Conservation (phyloP, 2,797 vertebrate species). For the Pelochelys cantorii region DNA sequence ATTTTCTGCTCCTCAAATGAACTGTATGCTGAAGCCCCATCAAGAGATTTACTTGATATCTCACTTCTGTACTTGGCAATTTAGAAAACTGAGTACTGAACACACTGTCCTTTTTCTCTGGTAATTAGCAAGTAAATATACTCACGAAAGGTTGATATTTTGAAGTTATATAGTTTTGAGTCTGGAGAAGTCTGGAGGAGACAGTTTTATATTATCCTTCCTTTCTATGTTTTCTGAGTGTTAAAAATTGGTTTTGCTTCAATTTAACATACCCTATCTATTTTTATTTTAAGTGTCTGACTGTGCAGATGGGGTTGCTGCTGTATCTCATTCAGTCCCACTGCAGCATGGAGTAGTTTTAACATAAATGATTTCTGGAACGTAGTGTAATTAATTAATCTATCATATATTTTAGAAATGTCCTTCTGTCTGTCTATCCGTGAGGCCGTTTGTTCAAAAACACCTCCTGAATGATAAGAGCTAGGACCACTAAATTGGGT, state of each 20-base stretch:
- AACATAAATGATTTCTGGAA: not conserved
- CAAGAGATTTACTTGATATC: not conserved
- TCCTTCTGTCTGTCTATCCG: no score
- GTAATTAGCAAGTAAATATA: not conserved
- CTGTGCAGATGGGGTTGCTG: not conserved
- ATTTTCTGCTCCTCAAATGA: not conserved
- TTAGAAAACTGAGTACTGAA: not conserved
- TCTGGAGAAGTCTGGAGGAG: no score
- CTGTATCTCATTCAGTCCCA: not conserved
- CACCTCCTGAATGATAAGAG: no score
- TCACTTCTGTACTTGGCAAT: not conserved
- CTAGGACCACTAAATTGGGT: no score
- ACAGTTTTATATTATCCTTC: no score
- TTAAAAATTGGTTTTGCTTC: no score
- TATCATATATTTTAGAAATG: no score
- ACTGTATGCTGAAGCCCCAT: not conserved
- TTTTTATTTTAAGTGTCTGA: not conserved
- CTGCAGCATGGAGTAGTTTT: not conserved
- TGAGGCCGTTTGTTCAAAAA: no score
- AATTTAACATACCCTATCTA: no score
- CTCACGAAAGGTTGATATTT: not conserved
- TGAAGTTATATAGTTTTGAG: no score
- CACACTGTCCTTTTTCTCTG: not conserved
- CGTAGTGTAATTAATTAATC: not conserved
- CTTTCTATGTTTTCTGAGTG: no score